A percentile compares a stretch with the other conserved stretches of the same genome.
Evolutionary conservation across 2,797 vertebrate genomes (phyloP).

Genomic region (Poeciliopsis turneri): DNA sequence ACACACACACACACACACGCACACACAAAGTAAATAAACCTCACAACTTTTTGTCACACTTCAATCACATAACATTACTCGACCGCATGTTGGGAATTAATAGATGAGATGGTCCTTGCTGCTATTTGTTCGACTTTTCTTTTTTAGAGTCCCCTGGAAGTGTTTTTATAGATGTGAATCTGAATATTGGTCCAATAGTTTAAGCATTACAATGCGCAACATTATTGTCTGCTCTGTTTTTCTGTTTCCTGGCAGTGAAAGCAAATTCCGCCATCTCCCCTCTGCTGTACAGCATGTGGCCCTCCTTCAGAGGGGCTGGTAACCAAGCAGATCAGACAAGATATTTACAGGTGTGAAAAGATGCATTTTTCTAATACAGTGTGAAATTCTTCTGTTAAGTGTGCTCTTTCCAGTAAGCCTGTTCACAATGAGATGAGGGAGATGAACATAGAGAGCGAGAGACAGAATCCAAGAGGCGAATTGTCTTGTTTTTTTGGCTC

Average conservation of each 20-base stretch:
- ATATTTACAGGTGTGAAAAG: conserved; percentile 89
- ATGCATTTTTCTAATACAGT: conserved; percentile 87
- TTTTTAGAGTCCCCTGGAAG: conserved; percentile 39
- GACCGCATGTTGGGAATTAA: conserved; percentile 76
- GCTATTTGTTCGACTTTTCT: conserved; percentile 60
- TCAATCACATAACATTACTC: conserved; percentile 78
- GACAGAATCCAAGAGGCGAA: conserved; percentile 74
- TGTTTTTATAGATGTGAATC: conserved; percentile 7
- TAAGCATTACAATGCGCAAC: conserved; percentile 22
- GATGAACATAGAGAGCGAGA: conserved; percentile 35
- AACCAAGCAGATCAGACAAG: conserved; percentile 81
- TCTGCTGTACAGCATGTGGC: conserved; percentile 75
- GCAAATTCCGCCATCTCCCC: conserved; percentile 63
- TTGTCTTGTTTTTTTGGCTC: conserved; percentile 85
- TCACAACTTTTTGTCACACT: conserved; percentile 82
- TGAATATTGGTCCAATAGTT: conserved; percentile 13
- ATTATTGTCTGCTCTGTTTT: conserved; percentile 46
- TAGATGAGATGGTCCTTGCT: conserved; percentile 64
- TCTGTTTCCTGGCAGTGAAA: conserved; percentile 56
- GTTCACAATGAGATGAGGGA: conserved; percentile 75
- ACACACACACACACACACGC: conserved; percentile 39
- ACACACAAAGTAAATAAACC: conserved; percentile 67
- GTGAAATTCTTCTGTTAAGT: conserved; percentile 86
- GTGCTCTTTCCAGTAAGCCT: conserved; percentile 80
- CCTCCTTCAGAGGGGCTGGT: conserved; percentile 75